These are phyloP conservation scores for Sebastes fasciatus DNA, from an alignment of 2,113 vertebrate species.

Conservation along the genomic window DNA sequence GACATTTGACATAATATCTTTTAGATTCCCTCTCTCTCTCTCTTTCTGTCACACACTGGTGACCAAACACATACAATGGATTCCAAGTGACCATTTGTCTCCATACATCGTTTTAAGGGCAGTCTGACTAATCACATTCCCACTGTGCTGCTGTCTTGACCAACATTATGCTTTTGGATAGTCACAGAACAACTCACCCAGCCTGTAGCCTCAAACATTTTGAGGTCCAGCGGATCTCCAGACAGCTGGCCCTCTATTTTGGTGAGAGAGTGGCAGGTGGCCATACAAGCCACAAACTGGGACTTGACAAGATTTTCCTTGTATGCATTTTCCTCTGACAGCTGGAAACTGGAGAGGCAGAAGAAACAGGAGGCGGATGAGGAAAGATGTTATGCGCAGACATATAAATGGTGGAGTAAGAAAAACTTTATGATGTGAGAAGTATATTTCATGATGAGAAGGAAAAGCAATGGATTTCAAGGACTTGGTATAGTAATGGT, in stretches of 20 bases:
- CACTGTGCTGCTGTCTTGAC: neutral
- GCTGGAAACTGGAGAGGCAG: slow-evolving; percentile 86
- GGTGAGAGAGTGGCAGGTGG: slow-evolving; percentile 97
- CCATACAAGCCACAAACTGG: slow-evolving; percentile 97
- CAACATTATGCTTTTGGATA: slow-evolving; percentile 3
- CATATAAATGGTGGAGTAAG: neutral
- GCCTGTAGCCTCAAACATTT: slow-evolving; percentile 98
- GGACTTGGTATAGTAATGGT: neutral
- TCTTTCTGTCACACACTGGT: neutral
- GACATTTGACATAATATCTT: neutral
- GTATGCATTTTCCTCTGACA: slow-evolving; percentile 90
- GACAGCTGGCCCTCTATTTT: slow-evolving; percentile 97
- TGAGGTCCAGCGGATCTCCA: slow-evolving; percentile 96
- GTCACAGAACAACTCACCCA: slow-evolving; percentile 88
- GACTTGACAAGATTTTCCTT: slow-evolving; percentile 92
- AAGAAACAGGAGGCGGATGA: neutral
- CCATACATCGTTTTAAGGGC: neutral
- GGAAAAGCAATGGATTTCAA: neutral
- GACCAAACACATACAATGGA: neutral
- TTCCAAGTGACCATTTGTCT: neutral
- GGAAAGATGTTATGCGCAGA: neutral
- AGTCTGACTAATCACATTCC: neutral
- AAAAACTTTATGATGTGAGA: neutral
- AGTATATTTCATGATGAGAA: neutral
- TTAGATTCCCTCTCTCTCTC: neutral